These are phyloP conservation scores for Agrochola macilenta DNA, from an alignment of 2,888 invertebrate genomes.

Conservation along the genomic window DNA sequence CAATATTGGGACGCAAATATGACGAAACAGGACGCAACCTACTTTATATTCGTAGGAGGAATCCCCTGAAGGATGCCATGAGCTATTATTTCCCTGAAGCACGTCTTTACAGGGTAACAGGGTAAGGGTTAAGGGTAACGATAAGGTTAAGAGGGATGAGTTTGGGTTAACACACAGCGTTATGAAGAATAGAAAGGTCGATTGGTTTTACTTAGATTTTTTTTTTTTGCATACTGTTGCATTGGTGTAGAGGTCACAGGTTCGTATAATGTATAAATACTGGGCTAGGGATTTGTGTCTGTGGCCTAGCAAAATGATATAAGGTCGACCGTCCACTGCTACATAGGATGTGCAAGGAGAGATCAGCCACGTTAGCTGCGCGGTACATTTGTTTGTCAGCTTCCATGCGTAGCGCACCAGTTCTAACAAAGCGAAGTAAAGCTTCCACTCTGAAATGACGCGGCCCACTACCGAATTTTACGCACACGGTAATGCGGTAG, in stretches of 20 bases:
- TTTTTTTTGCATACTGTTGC: not conserved
- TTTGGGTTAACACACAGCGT: constrained; percentile 8
- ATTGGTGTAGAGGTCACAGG: not conserved
- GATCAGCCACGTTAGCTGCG: not conserved
- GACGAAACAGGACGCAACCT: constrained; percentile 38
- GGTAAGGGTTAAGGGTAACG: constrained; percentile 31
- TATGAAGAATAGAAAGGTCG: not conserved
- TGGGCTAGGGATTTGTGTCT: not conserved
- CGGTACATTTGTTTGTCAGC: not conserved
- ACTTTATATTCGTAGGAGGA: constrained; percentile 53
- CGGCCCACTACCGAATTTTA: no score
- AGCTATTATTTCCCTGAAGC: constrained; percentile 53
- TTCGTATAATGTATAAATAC: not conserved
- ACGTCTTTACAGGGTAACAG: constrained; percentile 35
- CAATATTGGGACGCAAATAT: constrained; percentile 45
- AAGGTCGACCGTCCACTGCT: not conserved
- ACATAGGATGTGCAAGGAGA: not conserved
- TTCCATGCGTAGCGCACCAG: not conserved
- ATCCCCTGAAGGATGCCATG: constrained; percentile 45
- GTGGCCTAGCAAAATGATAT: not conserved
- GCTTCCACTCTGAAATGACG: no score
- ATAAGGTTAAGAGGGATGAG: constrained; percentile 28
- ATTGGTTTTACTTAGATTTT: no score
- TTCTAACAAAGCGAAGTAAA: not conserved
- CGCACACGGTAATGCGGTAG: no score